These are phyloP conservation scores for Lepidocyrtoides sp. DNA, from an alignment of 2,888 invertebrate genomes.

Conservation along the genomic window DNA sequence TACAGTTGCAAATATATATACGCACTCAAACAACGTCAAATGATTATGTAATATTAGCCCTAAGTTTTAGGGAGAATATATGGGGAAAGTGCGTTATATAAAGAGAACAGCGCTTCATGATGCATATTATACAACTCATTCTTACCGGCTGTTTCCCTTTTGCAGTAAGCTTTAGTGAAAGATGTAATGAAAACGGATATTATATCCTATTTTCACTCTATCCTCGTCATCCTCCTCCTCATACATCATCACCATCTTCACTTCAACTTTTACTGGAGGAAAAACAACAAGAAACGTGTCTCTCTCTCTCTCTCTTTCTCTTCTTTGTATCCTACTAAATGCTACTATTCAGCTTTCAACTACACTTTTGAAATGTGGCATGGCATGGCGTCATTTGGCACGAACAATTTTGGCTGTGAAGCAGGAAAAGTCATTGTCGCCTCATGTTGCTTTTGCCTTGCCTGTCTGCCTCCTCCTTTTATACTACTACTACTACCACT, in stretches of 20 bases:
- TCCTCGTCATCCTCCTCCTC: constrained; percentile 32
- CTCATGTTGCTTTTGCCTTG: constrained; percentile 55
- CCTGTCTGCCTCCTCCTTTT: background rate
- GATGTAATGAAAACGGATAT: constrained; percentile 52
- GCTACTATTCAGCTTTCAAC: background rate
- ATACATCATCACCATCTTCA: constrained; percentile 25
- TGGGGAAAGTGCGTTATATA: no score
- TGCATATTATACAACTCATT: constrained; percentile 30
- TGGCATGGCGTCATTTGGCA: constrained; percentile 71
- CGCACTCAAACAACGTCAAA: background rate
- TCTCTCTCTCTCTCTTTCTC: no score
- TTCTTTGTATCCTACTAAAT: constrained; percentile 27
- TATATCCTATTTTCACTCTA: constrained; percentile 45
- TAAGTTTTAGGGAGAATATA: no score
- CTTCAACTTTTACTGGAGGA: constrained; percentile 2
- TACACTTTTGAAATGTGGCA: constrained; percentile 21
- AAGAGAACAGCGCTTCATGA: no score
- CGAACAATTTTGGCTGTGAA: constrained; percentile 62
- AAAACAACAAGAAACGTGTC: constrained; percentile 56
- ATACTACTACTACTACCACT: no score
- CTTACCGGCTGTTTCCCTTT: constrained; percentile 65
- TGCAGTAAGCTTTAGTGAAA: background rate
- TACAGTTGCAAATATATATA: background rate
- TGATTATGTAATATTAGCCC: no score
- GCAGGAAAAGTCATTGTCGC: constrained; percentile 64